Base-by-base conservation (phyloP, 2,888 invertebrate genomes). In the Toxonevra muliebris region DNA sequence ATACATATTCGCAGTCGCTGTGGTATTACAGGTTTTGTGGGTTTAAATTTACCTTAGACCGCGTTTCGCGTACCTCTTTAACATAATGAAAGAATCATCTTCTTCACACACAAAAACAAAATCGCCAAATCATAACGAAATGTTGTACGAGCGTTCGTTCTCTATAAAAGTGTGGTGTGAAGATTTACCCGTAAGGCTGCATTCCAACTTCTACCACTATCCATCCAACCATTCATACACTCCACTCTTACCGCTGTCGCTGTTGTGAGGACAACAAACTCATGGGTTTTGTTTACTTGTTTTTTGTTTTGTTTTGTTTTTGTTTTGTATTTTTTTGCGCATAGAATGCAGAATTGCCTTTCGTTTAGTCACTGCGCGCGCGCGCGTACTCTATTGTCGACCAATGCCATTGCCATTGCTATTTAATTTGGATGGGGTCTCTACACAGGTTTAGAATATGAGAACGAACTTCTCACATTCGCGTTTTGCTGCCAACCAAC, bases 21-120 rank as follows among this genome's bases (percentile, higher is more conserved):
- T 77, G 74, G 77, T 71, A 77, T 79, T 79, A 80, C 78, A 79
- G 78, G 78, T 78, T 78, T 75, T 77, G 78, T 76, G 54, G 73
- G 30, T 30, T 79, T 48, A 7, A 15, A 48, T 78, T 78, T 79
- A 77, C 77, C 78, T 77, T 77, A 70, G 41, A 73, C 45, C 17
- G n/a, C 1, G 40, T 30, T 40, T n/a, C n/a, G n/a, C n/a, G n/a
- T n/a, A n/a, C n/a, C n/a, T 30, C 13, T 30, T 30, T 30, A 30
- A 30, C 2, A 30, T 2, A 30, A 55, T 20, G 13, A 69, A 77
- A 79, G 79, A 78, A 79, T 75, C 77, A 72, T 66, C 57, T 30
- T 30, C 30, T 7, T 30, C 30, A 30, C 30, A 30, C 30, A 30
- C 30, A 30, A 30, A 30, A 30, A 30, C 30, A 7, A 48, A 15